phyloP scores from a whole-genome alignment of 2,113 vertebrate species.

The Aegypius monachus region DNA sequence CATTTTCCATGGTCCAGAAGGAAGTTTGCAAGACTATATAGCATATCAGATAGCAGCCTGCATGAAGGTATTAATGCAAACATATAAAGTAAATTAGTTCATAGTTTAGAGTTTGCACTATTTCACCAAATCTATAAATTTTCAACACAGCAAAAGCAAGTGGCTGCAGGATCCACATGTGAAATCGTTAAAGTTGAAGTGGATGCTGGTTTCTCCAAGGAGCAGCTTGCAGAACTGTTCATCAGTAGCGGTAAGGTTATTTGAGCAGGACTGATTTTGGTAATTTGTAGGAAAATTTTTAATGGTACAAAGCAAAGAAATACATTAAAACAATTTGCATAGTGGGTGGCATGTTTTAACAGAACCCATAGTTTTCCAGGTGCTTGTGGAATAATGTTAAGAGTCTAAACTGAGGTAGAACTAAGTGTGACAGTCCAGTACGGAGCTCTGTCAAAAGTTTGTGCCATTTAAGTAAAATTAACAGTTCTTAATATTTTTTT shows the following conservation, averaged over 20 bases:
- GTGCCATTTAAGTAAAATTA: background rate
- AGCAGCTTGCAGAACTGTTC: slow-evolving; percentile 89
- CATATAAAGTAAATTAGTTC: background rate
- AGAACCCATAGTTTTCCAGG: background rate
- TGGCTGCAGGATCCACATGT: slow-evolving; percentile 80
- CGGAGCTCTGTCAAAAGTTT: background rate
- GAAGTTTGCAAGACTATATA: slow-evolving; percentile 90
- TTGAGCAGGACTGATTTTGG: background rate
- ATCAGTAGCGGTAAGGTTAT: slow-evolving; percentile 83
- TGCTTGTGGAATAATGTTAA: background rate
- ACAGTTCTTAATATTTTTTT: background rate
- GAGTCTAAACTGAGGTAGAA: background rate
- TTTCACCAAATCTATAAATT: slow-evolving; percentile 28
- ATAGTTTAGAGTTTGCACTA: background rate
- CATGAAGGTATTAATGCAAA: slow-evolving; percentile 80
- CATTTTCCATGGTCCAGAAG: slow-evolving; percentile 93
- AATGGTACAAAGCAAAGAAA: background rate
- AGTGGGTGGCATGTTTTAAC: background rate
- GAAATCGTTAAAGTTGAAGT: slow-evolving; percentile 87
- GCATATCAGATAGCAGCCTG: slow-evolving; percentile 83
- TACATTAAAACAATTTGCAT: background rate
- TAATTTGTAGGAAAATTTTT: background rate
- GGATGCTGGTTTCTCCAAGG: slow-evolving; percentile 84
- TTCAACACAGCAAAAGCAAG: slow-evolving; percentile 83
- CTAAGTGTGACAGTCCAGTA: background rate